Conservation (phyloP, 2,888 invertebrate genomes). For the Hydriomena furcata region DNA sequence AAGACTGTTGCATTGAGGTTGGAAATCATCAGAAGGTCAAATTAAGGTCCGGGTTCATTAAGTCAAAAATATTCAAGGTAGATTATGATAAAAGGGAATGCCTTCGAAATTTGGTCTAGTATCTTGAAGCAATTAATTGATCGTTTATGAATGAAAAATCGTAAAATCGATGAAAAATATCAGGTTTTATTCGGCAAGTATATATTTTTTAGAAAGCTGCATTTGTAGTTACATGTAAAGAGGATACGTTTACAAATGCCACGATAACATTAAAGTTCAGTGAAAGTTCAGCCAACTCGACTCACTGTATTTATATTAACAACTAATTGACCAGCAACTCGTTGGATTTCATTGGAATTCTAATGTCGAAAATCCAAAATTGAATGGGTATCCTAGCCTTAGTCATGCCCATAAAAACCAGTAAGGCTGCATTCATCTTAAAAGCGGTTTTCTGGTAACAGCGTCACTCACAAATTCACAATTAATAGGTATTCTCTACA, state of each 20-base stretch:
- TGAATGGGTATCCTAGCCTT: neutral
- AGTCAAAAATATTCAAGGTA: constrained; percentile 20
- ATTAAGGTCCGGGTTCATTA: constrained; percentile 9
- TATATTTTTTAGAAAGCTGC: too few species aligned
- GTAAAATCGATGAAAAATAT: too few species aligned
- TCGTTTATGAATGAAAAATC: too few species aligned
- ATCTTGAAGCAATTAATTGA: too few species aligned
- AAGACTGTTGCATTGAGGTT: constrained; percentile 18
- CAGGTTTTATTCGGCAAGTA: too few species aligned
- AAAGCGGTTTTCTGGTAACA: neutral
- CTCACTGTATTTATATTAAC: neutral
- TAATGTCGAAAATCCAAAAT: constrained; percentile 5
- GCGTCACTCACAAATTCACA: too few species aligned
- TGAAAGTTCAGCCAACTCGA: neutral
- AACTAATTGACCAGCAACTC: constrained; percentile 6
- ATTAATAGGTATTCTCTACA: too few species aligned
- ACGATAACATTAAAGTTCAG: too few species aligned
- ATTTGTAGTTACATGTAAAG: too few species aligned
- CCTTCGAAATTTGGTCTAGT: too few species aligned
- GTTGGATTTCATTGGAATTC: constrained; percentile 1
- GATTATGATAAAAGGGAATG: too few species aligned
- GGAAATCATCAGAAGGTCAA: constrained; percentile 23
- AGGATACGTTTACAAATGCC: too few species aligned
- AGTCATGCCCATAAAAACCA: constrained; percentile 1
- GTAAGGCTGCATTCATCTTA: neutral